A percentile compares a stretch with the other conserved stretches of the same genome.
phyloP scores from a whole-genome alignment of 37 sponge, comb jelly and placozoan genomes.

The Ianthella basta region DNA sequence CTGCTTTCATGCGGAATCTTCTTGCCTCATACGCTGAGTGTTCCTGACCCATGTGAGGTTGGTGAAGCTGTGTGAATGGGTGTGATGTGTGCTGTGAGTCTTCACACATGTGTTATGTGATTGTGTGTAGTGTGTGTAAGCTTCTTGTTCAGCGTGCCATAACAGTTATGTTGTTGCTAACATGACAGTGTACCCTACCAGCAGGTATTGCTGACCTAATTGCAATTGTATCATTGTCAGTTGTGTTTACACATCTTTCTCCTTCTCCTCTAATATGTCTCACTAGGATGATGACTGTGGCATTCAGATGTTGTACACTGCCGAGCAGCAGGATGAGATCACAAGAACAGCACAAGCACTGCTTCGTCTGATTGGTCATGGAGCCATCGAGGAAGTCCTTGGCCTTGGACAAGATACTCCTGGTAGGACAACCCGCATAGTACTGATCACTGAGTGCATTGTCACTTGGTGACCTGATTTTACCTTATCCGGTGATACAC shows the following conservation, averaged over 20 bases:
- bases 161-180: too few species aligned
- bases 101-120: not conserved
- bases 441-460: too few species aligned
- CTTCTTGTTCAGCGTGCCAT: not conserved
- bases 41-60: slow-evolving; percentile 95
- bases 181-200: too few species aligned
- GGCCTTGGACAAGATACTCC: slow-evolving; percentile 40
- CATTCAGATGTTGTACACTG: slow-evolving; percentile 61
- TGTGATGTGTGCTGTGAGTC: not conserved
- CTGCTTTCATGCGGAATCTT: slow-evolving; percentile 88
- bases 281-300: slow-evolving; percentile 60
- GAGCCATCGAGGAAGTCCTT: slow-evolving; percentile 79
- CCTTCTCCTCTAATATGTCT: not conserved
- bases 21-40: slow-evolving; percentile 85
- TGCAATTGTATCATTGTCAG: not conserved
- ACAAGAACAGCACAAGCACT: slow-evolving; percentile 84
- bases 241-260: not conserved
- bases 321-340: slow-evolving; percentile 79
- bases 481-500: too few species aligned
- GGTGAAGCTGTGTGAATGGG: not conserved
- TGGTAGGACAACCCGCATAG: not conserved
- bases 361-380: slow-evolving; percentile 82
- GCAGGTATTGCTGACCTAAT: too few species aligned
- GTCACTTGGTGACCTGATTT: too few species aligned
- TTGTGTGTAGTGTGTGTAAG: not conserved